Evolutionary conservation across 2,888 invertebrate species (phyloP), one percentile per base, ranked within the genome.

Genomic region (Acleris cristana): DNA sequence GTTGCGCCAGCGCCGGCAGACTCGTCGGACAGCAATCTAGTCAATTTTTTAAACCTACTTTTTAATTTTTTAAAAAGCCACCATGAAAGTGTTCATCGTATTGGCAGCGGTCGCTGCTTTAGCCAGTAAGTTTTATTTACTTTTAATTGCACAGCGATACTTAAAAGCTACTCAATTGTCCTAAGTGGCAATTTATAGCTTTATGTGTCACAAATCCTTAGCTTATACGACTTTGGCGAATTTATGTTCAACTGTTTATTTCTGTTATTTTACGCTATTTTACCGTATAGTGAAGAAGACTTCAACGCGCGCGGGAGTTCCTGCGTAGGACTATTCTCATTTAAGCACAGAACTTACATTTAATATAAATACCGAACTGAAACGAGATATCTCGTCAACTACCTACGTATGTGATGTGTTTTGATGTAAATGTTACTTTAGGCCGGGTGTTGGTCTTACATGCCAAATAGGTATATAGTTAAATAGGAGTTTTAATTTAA

Each of bases 51-150:
- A 82, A 81, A 74, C 76, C 26, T 30, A 70, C 72, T 73, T 76
- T 80, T 80, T 84, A 80, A 79, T 74, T 73, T 80, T 79, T 81
- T 77, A 76, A 87, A 88, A 87, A 82, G 81, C 86, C 90, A 90
- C 74, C 84, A 92, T 92, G 92, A 92, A 91, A 92, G 92, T 92
- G 89, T 90, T 92, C 88, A 87, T 92, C 84, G 89, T 90, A 71
- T 78, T 92, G 77, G 84, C 90, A 77, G 88, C 92, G 71, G 84
- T 84, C 76, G 81, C 89, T 76, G 90, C 92, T 73, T 75, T 92
- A 77, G 91, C 92, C 82, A 90, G 92, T 92, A 86, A 92, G 92
- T 90, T 53, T 53, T 14, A 21, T 44, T 56, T 18, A 51, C n/a
- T 56, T 18, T 48, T 62, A 34, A 21, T 19, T 45, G 67, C 67